Percentiles rank a stretch among this genome's conserved stretches.
Conservation (phyloP, 2,888 invertebrate genomes). For the Trisateles emortualis region DNA sequence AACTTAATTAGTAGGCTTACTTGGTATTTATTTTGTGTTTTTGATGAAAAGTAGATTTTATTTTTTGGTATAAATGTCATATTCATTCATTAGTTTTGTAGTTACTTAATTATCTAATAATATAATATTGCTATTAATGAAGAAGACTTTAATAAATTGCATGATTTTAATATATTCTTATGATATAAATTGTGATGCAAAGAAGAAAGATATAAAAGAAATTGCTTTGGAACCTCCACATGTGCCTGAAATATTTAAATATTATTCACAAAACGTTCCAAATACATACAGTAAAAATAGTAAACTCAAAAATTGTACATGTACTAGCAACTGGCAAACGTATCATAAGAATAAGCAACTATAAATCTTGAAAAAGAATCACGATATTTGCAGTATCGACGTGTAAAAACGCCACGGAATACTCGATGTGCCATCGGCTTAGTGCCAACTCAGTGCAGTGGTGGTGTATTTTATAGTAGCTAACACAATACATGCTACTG, state of each 20-base stretch:
- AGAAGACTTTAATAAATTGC: too few relatives aligned
- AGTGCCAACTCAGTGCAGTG: slow-evolving; percentile 63
- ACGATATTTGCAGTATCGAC: slow-evolving; percentile 25
- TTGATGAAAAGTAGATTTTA: slow-evolving; percentile 18
- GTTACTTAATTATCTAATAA: neutral
- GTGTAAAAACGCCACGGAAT: slow-evolving; percentile 45
- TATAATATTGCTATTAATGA: too few relatives aligned
- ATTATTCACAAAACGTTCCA: slow-evolving; percentile 41
- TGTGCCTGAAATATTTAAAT: slow-evolving; percentile 40
- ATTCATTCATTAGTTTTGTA: slow-evolving; percentile 3
- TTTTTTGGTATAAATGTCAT: neutral
- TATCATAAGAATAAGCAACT: slow-evolving; percentile 29
- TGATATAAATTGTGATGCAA: neutral
- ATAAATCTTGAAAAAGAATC: slow-evolving; percentile 33
- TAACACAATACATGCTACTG: slow-evolving; percentile 66
- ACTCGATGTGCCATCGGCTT: slow-evolving; percentile 56
- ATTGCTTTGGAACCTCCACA: slow-evolving; percentile 17
- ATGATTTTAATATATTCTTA: too few relatives aligned
- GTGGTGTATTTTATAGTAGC: slow-evolving; percentile 67
- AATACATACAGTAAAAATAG: slow-evolving; percentile 28
- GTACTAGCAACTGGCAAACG: slow-evolving; percentile 15
- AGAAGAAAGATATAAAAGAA: slow-evolving; percentile 25
- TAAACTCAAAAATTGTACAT: slow-evolving; percentile 19
- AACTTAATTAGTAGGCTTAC: slow-evolving; percentile 39
- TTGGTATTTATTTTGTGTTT: slow-evolving; percentile 37